Evolutionary conservation across 2,888 invertebrate species (phyloP), one percentile per base, ranked within the genome.

Genomic region (Limnephilus auricula): DNA sequence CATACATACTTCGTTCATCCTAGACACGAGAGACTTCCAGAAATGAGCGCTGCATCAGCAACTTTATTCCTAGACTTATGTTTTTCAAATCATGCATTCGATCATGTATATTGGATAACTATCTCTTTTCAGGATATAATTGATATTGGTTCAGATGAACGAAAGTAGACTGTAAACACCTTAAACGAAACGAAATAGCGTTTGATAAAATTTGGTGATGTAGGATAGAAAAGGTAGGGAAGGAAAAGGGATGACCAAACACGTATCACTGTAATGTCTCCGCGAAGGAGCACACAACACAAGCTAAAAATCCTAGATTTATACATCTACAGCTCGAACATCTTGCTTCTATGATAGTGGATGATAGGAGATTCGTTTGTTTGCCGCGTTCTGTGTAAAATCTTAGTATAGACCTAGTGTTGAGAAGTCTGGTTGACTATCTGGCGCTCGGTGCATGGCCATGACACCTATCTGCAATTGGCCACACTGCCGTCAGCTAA

Each of bases 401-500:
- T 79, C 30, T 79, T 79, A 1, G 30, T 79, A n/a, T n/a, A n/a
- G 80, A 80, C 80, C 31, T 80, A 80, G 80, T 80, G 4, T 32
- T 30, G 32, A 80, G 13, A 30, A 31, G 80, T 2, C 31, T 13
- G 80, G 13, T 31, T 80, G 31, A 31, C 32, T 80, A 80, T 86
- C 86, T 31, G 45, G 87, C 78, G 87, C 78, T 18, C 87, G 87
- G 37, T 65, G 87, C 34, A n/a, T 78, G 87, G 32, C 87, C 87
- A 34, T 88, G 87, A 88, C 87, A 88, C 79, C 79, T 88, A 88
- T 88, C 78, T 78, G 87, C 37, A 88, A 37, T 65, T 65, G 65
- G 65, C 65, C 65, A n/a, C 65, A 65, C 25, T 65, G 65, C 65
- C 6, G n/a, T n/a, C 65, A 65, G 65, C 65, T 65, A n/a, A 65